phyloP scores from a whole-genome alignment of 2,797 vertebrate genomes.

The Euphonia xanthogaster region DNA sequence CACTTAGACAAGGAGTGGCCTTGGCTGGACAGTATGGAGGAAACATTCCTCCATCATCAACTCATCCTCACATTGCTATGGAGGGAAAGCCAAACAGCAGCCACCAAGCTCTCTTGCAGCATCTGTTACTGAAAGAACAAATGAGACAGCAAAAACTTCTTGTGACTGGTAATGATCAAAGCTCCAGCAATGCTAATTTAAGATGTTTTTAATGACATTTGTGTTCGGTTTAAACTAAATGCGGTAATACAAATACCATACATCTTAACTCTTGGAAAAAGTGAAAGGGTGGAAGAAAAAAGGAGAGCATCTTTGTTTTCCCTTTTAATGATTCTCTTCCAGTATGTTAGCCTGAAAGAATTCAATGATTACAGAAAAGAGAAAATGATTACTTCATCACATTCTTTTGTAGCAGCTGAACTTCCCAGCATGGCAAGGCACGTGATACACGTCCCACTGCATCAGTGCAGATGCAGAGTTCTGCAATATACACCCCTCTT shows the following conservation, averaged over 20 bases:
- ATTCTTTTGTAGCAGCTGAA: slow-evolving; percentile 45
- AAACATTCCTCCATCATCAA: slow-evolving; percentile 80
- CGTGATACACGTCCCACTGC: not conserved
- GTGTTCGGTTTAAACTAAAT: not conserved
- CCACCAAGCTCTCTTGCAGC: slow-evolving; percentile 96
- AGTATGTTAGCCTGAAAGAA: slow-evolving; percentile 2
- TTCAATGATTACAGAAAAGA: slow-evolving; percentile 9
- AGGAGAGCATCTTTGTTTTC: not conserved
- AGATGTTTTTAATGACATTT: not conserved
- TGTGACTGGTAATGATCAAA: slow-evolving; percentile 82
- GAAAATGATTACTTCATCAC: slow-evolving; percentile 51
- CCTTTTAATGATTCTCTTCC: not conserved
- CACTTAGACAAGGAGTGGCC: slow-evolving; percentile 80
- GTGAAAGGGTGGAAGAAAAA: not conserved
- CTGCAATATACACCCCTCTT: not conserved
- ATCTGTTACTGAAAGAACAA: slow-evolving; percentile 96
- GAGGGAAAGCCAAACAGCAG: slow-evolving; percentile 94
- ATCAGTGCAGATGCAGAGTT: not conserved
- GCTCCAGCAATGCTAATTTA: not conserved
- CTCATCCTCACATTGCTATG: slow-evolving; percentile 76
- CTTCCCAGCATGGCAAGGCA: not conserved
- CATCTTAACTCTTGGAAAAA: not conserved
- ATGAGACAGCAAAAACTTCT: slow-evolving; percentile 96
- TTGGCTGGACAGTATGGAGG: slow-evolving; percentile 87
- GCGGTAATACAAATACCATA: not conserved